Conservation (phyloP, 2,797 vertebrate genomes). For the Diceros bicornis region DNA sequence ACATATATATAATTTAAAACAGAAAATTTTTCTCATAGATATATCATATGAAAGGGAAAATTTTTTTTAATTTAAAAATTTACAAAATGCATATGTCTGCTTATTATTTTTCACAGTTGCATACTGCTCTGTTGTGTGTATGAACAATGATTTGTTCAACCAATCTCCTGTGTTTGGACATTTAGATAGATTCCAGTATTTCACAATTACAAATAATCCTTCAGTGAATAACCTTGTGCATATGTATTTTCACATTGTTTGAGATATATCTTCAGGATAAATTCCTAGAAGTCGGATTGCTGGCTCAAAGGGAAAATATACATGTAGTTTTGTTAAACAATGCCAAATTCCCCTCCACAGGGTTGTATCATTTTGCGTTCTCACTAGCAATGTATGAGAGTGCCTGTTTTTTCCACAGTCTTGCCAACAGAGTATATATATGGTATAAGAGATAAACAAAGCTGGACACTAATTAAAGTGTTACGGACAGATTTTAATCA, state of each 20-base stretch:
- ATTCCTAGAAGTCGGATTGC: slow-evolving; percentile 4
- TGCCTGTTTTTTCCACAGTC: background rate
- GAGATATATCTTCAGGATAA: background rate
- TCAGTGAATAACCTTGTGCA: background rate
- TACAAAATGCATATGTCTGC: background rate
- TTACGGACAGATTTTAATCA: background rate
- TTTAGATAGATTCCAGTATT: background rate
- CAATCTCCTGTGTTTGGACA: background rate
- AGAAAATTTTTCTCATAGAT: background rate
- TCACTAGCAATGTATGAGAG: background rate
- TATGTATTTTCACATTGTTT: slow-evolving; percentile 10
- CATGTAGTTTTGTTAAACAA: background rate
- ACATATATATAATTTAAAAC: background rate
- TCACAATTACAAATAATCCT: slow-evolving; percentile 4
- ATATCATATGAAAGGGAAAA: background rate
- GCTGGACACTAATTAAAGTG: background rate
- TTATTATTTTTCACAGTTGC: slow-evolving; percentile 27
- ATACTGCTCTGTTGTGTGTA: background rate
- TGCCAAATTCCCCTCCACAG: background rate
- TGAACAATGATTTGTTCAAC: background rate
- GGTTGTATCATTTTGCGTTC: background rate
- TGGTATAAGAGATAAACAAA: background rate
- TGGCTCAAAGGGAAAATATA: background rate
- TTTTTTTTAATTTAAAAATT: background rate
- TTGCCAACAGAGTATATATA: background rate